Evolutionary conservation across 2,888 invertebrate species (phyloP).

Genomic region (Tenodera sinensis): DNA sequence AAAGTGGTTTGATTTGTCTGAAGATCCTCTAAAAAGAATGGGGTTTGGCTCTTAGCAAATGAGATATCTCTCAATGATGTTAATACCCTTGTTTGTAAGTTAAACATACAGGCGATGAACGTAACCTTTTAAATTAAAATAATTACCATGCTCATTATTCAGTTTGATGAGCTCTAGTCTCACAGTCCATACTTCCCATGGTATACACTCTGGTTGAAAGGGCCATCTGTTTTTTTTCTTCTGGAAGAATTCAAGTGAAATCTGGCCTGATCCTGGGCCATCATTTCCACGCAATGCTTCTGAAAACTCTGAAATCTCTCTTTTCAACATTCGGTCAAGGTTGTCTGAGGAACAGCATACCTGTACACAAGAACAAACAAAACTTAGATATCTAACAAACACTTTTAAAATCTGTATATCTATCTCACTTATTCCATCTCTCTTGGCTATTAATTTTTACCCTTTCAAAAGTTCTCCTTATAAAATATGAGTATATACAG

Average conservation of each 20-base stretch:
- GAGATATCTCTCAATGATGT: no score
- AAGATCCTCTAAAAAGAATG: no score
- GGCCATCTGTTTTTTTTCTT: slow-evolving; percentile 86
- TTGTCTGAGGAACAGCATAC: slow-evolving; percentile 83
- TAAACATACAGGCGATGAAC: no score
- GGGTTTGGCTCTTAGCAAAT: no score
- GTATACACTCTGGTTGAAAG: slow-evolving; percentile 85
- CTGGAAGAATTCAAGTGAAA: slow-evolving; percentile 93
- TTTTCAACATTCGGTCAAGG: slow-evolving; percentile 67
- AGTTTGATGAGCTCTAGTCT: slow-evolving; percentile 83
- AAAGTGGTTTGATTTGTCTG: no score
- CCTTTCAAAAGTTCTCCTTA: no score
- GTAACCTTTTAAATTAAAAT: not conserved
- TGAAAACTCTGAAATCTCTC: slow-evolving; percentile 74
- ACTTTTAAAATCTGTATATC: no score
- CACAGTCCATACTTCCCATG: slow-evolving; percentile 99
- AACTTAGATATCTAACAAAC: not conserved
- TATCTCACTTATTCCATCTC: no score
- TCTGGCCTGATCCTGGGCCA: slow-evolving; percentile 68
- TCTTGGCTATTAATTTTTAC: no score
- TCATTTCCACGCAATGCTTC: slow-evolving; percentile 71
- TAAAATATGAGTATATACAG: no score
- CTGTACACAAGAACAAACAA: slow-evolving; percentile 37
- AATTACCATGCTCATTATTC: slow-evolving; percentile 68
- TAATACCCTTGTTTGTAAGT: no score